phyloP scores from a whole-genome alignment of 30 jellyfish, hydroid and myxozoan species.

The Cassiopea andromeda region DNA sequence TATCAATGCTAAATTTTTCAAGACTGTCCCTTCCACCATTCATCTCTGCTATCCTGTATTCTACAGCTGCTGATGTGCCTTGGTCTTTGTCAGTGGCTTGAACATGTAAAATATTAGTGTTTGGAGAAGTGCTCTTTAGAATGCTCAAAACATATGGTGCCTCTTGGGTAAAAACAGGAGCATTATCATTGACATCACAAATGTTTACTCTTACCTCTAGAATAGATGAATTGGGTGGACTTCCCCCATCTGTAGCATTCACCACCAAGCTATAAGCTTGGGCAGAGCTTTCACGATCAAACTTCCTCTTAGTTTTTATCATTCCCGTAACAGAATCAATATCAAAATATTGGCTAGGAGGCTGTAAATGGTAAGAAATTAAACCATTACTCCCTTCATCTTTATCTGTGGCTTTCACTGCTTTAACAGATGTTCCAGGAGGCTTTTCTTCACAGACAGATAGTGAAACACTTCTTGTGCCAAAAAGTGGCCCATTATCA shows the following conservation, averaged over 20 bases:
- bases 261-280: slow-evolving; percentile 57
- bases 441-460: slow-evolving; percentile 91
- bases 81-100: slow-evolving; percentile 91
- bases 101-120: slow-evolving; percentile 55
- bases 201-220: slow-evolving; percentile 65
- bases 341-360: slow-evolving; percentile 57
- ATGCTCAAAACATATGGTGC: slow-evolving; percentile 83
- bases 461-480: slow-evolving; percentile 28
- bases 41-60: slow-evolving; percentile 63
- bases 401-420: slow-evolving; percentile 75
- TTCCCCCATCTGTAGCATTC: slow-evolving; percentile 90
- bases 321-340: slow-evolving; percentile 75
- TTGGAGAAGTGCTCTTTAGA: slow-evolving; percentile 26
- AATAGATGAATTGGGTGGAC: slow-evolving; percentile 54
- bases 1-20: slow-evolving; percentile 49
- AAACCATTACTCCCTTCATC: slow-evolving; percentile 91
- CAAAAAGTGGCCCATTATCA: slow-evolving; percentile 87
- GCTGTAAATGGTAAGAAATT: slow-evolving; percentile 67
- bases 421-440: slow-evolving; percentile 82
- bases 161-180: slow-evolving; percentile 79
- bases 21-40: slow-evolving; percentile 44
- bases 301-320: slow-evolving; percentile 60
- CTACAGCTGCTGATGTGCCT: slow-evolving; percentile 47
- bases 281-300: slow-evolving; percentile 83
- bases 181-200: slow-evolving; percentile 83